Evolutionary conservation across 2,797 vertebrate species (phyloP).

Genomic region (Poecilia velifera): DNA sequence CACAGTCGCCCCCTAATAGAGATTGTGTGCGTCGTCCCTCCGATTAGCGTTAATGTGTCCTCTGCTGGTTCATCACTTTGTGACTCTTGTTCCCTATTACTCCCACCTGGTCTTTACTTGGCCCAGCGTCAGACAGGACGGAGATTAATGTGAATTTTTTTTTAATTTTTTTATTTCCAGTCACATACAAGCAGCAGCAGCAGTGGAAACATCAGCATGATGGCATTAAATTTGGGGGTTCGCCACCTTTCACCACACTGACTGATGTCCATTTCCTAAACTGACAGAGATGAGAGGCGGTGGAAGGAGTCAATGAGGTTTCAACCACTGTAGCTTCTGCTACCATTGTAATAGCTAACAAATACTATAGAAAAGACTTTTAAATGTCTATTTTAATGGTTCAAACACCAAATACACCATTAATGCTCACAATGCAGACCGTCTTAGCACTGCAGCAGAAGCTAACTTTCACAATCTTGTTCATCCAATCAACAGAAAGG

Average conservation of each 20-base stretch:
- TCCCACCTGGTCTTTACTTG: conserved; percentile 74
- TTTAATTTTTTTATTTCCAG: conserved; percentile 63
- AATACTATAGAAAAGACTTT: neutral
- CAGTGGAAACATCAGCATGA: conserved; percentile 53
- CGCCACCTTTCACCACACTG: conserved; percentile 62
- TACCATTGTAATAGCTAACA: neutral
- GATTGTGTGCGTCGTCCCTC: conserved; percentile 26
- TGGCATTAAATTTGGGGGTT: conserved; percentile 67
- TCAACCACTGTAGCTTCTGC: neutral
- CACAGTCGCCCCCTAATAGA: conserved; percentile 8
- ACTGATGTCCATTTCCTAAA: conserved; percentile 69
- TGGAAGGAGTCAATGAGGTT: neutral
- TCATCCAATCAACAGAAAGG: neutral
- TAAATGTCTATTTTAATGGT: neutral
- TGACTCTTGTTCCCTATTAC: conserved; percentile 53
- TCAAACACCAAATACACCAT: neutral
- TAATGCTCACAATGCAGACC: neutral
- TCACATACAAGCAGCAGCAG: conserved; percentile 61
- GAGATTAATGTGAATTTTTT: conserved; percentile 74
- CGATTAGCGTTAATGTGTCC: conserved; percentile 46
- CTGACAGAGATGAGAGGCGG: conserved; percentile 39
- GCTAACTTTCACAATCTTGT: neutral
- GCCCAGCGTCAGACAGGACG: conserved; percentile 59
- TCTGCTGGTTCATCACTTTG: conserved; percentile 53
- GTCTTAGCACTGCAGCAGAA: neutral